A percentile compares a stretch with the other conserved stretches of the same genome.
Conservation (phyloP, 2,797 vertebrate genomes). For the Forpus xanthops region DNA sequence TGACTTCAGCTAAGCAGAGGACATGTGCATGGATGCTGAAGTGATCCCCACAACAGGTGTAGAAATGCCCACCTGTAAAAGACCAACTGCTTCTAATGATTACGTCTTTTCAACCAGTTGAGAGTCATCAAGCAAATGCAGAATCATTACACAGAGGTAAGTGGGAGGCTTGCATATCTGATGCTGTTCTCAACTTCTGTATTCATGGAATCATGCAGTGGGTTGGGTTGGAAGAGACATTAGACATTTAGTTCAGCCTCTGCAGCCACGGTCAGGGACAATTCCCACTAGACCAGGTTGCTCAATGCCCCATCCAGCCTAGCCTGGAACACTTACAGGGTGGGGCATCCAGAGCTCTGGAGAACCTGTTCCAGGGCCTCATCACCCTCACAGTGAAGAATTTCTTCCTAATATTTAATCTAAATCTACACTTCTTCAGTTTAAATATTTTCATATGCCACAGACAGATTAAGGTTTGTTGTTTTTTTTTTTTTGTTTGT, state of each 20-base stretch:
- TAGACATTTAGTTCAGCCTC: background rate
- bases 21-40: background rate
- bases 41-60: background rate
- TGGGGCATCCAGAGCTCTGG: background rate
- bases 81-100: background rate
- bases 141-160: background rate
- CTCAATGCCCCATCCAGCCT: background rate
- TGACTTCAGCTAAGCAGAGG: background rate
- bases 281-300: background rate
- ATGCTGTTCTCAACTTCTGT: background rate
- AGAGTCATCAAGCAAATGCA: background rate
- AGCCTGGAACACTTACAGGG: background rate
- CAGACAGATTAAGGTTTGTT: background rate
- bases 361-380: background rate
- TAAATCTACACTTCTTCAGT: background rate
- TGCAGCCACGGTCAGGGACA: background rate
- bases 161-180: background rate
- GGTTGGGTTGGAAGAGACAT: background rate
- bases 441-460: background rate
- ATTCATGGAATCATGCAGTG: background rate
- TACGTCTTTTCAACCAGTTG: background rate
- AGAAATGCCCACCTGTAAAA: background rate
- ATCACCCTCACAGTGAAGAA: background rate
- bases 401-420: background rate
- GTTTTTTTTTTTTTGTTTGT: background rate